Percentiles rank a stretch among this genome's conserved stretches.
These are phyloP conservation scores for Aselliscus stoliczkanus DNA, from an alignment of 2,797 vertebrate species.

Conservation along the genomic window DNA sequence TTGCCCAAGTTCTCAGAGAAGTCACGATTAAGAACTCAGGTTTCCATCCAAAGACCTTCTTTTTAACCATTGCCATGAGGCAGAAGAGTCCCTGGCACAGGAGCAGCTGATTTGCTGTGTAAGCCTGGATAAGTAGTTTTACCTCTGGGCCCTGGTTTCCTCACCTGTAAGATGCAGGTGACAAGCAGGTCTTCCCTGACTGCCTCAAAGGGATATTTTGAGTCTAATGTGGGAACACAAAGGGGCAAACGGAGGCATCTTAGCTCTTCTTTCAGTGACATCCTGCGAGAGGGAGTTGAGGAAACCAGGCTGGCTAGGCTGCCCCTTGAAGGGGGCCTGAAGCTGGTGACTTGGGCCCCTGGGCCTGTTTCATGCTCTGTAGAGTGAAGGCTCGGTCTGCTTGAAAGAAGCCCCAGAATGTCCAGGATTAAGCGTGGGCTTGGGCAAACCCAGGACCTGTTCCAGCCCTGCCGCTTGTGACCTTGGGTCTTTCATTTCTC, in stretches of 20 bases:
- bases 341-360: not conserved
- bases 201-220: not conserved
- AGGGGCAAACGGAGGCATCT: not conserved
- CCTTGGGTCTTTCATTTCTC: not conserved
- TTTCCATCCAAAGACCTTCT: not conserved
- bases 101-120: not conserved
- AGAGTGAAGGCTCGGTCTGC: not conserved
- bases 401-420: not conserved
- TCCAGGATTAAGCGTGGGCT: not conserved
- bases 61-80: not conserved
- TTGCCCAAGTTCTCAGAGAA: not conserved
- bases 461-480: not conserved
- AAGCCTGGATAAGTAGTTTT: not conserved
- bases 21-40: no score
- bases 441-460: not conserved
- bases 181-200: not conserved
- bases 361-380: no score
- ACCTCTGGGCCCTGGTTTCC: not conserved
- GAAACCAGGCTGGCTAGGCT: not conserved
- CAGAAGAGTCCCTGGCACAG: not conserved
- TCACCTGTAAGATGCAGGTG: not conserved
- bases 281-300: fast-evolving
- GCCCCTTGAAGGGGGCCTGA: not conserved
- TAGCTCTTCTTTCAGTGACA: fast-evolving
- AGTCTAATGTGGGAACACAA: fast-evolving